Evolutionary conservation across 2,888 invertebrate species (phyloP), one percentile per base, ranked within the genome.

Genomic region (Lamellibrachia columna): DNA sequence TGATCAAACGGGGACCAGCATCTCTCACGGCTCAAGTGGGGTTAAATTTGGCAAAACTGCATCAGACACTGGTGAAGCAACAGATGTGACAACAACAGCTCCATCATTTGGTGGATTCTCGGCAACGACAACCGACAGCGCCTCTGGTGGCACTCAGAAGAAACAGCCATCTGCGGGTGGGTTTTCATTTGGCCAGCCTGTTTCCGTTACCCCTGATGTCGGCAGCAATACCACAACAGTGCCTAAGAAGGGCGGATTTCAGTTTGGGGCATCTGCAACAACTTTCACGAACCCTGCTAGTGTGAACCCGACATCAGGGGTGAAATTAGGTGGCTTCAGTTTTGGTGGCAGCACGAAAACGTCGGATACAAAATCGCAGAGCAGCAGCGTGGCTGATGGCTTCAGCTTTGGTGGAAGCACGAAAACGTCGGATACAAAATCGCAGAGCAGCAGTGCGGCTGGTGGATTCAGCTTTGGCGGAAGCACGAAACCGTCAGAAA

Each of bases 401-500:
- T 90, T 92, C 52, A 90, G 52, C 28, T 75, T 75, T 75, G 75
- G 75, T 2, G 75, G 28, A 60, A 75, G 75, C 75, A 22, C 91
- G 28, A 55, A 53, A 11, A 58, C 9, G 3, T 52, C 53, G 0
- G 58, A 91, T 28, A 91, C 52, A 52, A 58, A 91, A 52, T 91
- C 91, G 28, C 53, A 91, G 11, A 28, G 55, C 9, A 53, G 58
- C 91, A 55, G n/a, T 53, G 53, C 15, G n/a, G 28, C 91, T 91
- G 91, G 91, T 53, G 91, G 91, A 15, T 91, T 91, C 55, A 91
- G 53, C 52, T 91, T 91, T 8, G 91, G 91, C 4, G 75, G 15
- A 75, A n/a, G 15, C 2, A 22, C 75, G 75, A 75, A 75, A 75
- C n/a, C 55, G 22, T 53, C n/a, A 15, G 90, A 40, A 53, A 28